Evolutionary conservation across 1,140 invertebrate species (phyloP).

Genomic region (Popillia japonica): DNA sequence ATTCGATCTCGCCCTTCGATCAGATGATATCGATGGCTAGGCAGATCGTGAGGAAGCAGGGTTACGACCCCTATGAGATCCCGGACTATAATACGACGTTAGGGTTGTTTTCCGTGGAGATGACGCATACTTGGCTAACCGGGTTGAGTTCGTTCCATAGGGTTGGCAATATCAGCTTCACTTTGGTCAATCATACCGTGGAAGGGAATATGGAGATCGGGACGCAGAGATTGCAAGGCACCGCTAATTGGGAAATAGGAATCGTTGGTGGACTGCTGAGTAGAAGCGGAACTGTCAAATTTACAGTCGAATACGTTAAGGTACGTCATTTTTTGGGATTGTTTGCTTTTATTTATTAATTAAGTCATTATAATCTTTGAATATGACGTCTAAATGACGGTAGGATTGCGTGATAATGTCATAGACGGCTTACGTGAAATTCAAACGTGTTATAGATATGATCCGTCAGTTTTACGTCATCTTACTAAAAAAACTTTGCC

Average conservation of each 20-base stretch:
- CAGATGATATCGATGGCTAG: slow-evolving; percentile 78
- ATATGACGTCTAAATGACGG: no score
- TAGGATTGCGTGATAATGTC: no score
- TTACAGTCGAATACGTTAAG: slow-evolving; percentile 79
- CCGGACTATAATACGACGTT: slow-evolving; percentile 74
- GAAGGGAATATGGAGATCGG: slow-evolving; percentile 75
- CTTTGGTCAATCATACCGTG: slow-evolving; percentile 75
- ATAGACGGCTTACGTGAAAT: no score
- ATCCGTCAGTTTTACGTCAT: no score
- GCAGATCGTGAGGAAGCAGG: slow-evolving; percentile 73
- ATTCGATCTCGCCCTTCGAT: slow-evolving; percentile 85
- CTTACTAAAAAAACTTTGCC: no score
- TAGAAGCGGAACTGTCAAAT: slow-evolving; percentile 74
- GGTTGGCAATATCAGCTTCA: slow-evolving; percentile 78
- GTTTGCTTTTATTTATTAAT: not conserved
- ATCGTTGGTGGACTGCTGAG: slow-evolving; percentile 72
- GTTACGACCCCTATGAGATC: slow-evolving; percentile 77
- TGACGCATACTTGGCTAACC: slow-evolving; percentile 77
- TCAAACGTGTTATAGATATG: no score
- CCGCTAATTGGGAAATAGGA: slow-evolving; percentile 79
- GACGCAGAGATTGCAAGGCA: slow-evolving; percentile 78
- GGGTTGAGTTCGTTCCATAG: slow-evolving; percentile 83
- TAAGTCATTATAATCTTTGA: no score
- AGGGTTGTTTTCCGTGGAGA: slow-evolving; percentile 72
- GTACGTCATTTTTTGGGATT: slow-evolving; percentile 52